A percentile compares a stretch with the other conserved stretches of the same genome.
Evolutionary conservation across 2,888 invertebrate species (phyloP).

Genomic region (Troides helena): DNA sequence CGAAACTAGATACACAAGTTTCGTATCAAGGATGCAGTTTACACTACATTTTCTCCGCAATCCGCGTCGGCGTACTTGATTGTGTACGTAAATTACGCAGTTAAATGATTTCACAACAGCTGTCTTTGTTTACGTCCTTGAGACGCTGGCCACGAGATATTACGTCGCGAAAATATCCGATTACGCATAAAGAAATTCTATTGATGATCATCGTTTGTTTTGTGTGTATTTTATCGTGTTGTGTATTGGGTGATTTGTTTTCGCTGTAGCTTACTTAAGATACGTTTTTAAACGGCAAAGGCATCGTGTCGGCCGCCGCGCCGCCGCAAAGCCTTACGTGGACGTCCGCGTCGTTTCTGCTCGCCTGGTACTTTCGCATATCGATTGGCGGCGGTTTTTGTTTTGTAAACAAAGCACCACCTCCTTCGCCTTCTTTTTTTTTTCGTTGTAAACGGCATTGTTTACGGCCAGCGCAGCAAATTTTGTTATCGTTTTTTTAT

Average conservation of each 20-base stretch:
- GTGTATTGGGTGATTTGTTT: too few species aligned
- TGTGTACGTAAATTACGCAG: slow-evolving; percentile 42
- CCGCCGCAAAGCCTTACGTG: too few species aligned
- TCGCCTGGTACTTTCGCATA: slow-evolving; percentile 32
- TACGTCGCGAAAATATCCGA: slow-evolving; percentile 24
- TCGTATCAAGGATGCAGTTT: slow-evolving; percentile 40
- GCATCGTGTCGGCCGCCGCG: too few species aligned
- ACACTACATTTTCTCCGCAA: slow-evolving; percentile 29
- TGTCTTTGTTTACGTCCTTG: slow-evolving; percentile 32
- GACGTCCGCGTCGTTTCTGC: slow-evolving; percentile 19
- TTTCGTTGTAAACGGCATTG: too few species aligned
- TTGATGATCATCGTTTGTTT: too few species aligned
- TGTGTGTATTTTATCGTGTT: too few species aligned
- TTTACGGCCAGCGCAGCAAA: too few species aligned
- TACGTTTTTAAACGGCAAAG: too few species aligned
- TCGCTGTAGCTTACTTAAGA: too few species aligned
- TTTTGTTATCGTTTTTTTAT: not conserved
- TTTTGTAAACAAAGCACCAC: slow-evolving; percentile 21
- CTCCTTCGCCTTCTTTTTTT: too few species aligned
- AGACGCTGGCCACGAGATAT: slow-evolving; percentile 13
- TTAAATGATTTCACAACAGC: slow-evolving; percentile 33
- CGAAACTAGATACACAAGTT: slow-evolving; percentile 50
- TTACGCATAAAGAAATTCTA: not conserved
- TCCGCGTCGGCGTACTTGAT: slow-evolving; percentile 16
- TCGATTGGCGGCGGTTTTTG: slow-evolving; percentile 23